Base-by-base conservation (phyloP, 2,113 vertebrate genomes). In the Echinops telfairi region DNA sequence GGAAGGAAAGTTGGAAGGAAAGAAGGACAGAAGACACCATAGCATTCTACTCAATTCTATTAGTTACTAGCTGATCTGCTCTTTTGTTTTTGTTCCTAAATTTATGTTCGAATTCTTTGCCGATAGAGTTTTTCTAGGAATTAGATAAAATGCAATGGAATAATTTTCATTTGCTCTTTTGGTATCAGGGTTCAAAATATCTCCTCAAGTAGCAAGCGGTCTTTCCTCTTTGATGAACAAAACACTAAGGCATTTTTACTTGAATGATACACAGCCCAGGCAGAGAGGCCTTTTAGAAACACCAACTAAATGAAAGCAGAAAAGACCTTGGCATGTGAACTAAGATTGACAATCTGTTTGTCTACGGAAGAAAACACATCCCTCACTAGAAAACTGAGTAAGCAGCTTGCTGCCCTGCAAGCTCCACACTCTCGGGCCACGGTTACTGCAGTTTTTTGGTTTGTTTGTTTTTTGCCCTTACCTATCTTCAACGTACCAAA, bases 321-420 rank as follows among this genome's bases (percentile, higher is more conserved):
- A 95, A 91, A 92, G 73, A 96, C 66, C 60, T 96, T 91, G 73
- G 60, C 76, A 73, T 64, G 4, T 76, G 79, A 95, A 7, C 27
- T 93, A 97, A 97, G 83, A 53, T 2, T 95, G 76, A 88, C 29
- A 38, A 80, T 96, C 78, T 92, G 86, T 94, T 97, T 97, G 95
- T 94, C 88, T 88, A 84, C 81, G 58, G 80, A 79, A 93, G 31
- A 96, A 97, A 96, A 92, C 76, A 90, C 82, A 89, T 14, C 47
- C 62, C 94, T 92, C 1, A 0, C 0, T 1, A 78, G 88, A 43
- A 93, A 94, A 95, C 0, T 38, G 87, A 96, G 83, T 8, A 93
- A 96, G 38, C 92, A 97, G 96, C 96, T 97, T 97, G 94, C 58
- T 93, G 78, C 68, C 92, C 94, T 94, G 95, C 92, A 94, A 97